Evolutionary conservation across 2,797 vertebrate species (phyloP).

Genomic region (Argya squamiceps): DNA sequence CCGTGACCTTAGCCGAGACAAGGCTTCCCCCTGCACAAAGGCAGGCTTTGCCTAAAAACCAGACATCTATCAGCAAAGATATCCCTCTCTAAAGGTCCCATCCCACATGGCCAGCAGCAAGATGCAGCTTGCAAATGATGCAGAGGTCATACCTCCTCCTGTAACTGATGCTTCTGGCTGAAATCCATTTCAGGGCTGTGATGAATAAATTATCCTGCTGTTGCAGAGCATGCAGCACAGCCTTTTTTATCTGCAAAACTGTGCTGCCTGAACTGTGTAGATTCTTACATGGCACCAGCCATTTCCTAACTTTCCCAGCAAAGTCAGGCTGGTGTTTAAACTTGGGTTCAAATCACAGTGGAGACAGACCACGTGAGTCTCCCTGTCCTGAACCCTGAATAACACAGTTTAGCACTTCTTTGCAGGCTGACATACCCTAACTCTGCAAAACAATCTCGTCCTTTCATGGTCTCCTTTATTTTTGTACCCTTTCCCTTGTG

Average conservation of each 20-base stretch:
- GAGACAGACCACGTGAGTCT: background rate
- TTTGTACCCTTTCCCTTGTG: background rate
- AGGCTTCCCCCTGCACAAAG: background rate
- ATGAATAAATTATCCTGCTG: background rate
- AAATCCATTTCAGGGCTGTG: background rate
- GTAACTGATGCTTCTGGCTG: background rate
- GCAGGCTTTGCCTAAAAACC: background rate
- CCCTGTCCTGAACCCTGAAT: background rate
- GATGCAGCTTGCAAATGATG: background rate
- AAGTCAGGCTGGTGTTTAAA: background rate
- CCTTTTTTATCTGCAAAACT: background rate
- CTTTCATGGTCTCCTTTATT: background rate
- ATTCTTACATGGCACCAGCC: background rate
- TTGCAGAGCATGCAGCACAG: accelerated
- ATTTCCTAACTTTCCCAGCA: background rate
- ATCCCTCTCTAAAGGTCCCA: background rate
- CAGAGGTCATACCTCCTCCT: background rate
- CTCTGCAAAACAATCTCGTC: background rate
- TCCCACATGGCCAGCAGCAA: background rate
- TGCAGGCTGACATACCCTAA: background rate
- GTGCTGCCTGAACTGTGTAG: background rate
- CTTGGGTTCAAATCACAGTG: background rate
- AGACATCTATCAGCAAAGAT: background rate
- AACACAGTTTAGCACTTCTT: background rate
- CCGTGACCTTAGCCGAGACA: background rate